Evolutionary conservation across 2,888 invertebrate species (phyloP), one percentile per base, ranked within the genome.

Genomic region (Leptopilina syphax): DNA sequence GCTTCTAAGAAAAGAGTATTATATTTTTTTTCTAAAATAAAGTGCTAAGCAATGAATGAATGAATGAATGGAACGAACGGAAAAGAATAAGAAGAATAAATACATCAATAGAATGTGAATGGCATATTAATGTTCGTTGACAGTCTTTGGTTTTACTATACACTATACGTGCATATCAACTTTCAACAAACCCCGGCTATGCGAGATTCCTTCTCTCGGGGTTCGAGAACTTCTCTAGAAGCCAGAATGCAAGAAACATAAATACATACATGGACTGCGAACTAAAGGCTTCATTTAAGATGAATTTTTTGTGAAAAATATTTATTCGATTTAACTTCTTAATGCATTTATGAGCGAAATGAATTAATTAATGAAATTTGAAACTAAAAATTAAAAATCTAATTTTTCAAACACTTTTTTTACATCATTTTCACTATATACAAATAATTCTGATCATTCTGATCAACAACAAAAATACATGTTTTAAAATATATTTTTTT

Each of bases 21-120:
- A 34, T 34, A 34, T 34, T 34, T 34, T 34, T 34, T 34, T 34
- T 34, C 34, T 34, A 50, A 9, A 10, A 10, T 50, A 50, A 50
- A 50, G 50, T 50, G n/a, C 54, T 73, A 34, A 73, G 57, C 34
- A 27, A 70, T 70, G 73, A 34, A n/a, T 54, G 12, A 73, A 57
- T 73, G 57, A 73, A 73, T 73, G 57, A 73, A 73, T 73, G 70
- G 34, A 50, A 63, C 24, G 24, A 63, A 24, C 63, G 63, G 63
- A 24, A 63, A 63, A 63, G 63, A 63, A 63, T 18, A 73, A 54
- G 13, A 27, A 57, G 57, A 57, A 34, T n/a, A 57, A 57, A n/a
- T 57, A 57, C 57, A 73, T 73, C 54, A 73, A 54, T 73, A 73
- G 57, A 73, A 24, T 54, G 27, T 57, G 70, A 54, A 50, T 54